Percentiles rank a stretch among this genome's conserved stretches.
Evolutionary conservation across 2,888 invertebrate genomes (phyloP).

Genomic region (Geophilus truncorum): DNA sequence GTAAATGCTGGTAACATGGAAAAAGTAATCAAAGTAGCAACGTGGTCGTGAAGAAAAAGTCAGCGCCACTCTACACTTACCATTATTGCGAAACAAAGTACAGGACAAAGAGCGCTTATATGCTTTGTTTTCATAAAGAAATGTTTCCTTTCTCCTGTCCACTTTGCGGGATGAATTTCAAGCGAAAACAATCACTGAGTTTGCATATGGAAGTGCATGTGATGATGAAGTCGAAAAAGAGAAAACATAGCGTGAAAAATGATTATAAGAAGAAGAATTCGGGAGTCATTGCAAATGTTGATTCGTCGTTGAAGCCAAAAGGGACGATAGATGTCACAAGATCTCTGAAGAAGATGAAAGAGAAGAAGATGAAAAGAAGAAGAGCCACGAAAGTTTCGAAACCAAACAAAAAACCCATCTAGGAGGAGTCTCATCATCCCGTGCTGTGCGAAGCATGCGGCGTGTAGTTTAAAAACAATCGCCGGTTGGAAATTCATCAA

Average conservation of each 20-base stretch:
- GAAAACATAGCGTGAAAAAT: not conserved
- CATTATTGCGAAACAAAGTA: conserved; percentile 21
- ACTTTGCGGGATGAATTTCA: not conserved
- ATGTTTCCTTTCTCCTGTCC: not conserved
- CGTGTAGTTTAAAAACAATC: not conserved
- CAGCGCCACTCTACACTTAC: not conserved
- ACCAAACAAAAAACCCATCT: not conserved
- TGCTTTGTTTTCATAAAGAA: not conserved
- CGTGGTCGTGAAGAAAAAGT: not conserved
- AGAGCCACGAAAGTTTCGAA: not conserved
- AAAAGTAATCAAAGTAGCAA: too few relatives aligned
- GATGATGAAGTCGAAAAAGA: not conserved
- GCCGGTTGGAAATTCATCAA: not conserved
- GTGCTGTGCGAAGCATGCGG: conserved; percentile 23
- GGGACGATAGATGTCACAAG: not conserved
- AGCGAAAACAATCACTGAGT: not conserved
- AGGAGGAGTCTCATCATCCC: not conserved
- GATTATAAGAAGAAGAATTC: not conserved
- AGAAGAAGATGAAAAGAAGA: too few relatives aligned
- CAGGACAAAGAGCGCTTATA: not conserved
- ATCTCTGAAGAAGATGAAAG: not conserved
- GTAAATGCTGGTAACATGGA: too few relatives aligned
- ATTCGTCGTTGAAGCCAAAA: too few relatives aligned
- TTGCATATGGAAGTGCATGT: not conserved
- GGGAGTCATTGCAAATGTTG: too few relatives aligned